Base-by-base conservation (phyloP, 2,888 invertebrate species). In the Congeria kusceri region DNA sequence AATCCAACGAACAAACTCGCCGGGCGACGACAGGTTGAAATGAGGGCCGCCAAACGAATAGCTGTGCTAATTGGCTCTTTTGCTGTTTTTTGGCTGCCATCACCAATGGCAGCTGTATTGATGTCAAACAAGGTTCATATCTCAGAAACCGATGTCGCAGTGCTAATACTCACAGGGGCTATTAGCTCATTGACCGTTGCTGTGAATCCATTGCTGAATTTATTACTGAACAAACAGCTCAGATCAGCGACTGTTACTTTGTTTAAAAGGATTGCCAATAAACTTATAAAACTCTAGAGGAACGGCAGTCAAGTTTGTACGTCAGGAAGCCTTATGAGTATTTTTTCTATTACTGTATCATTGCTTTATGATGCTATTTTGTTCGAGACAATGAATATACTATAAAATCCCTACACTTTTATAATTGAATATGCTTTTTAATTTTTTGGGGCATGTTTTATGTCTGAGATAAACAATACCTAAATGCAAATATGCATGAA, bases 11-110 rank as follows among this genome's bases (percentile, higher is more conserved):
- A 89, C 73, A 85, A 74, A 59, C 80, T 86, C 32, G 83, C 82
- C n/a, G 91, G 91, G 0, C 80, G 85, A 62, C 75, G 91, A 13
- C 79, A 82, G 59, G 87, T 91, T 23, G 91, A 91, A 77, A 84
- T 86, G 57, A 79, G 85, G 39, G 88, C 90, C 0, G 90, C 91
- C 9, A 88, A 88, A 64, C 80, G 87, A 61, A 88, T 89, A 13
- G 87, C 85, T 7, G 80, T 79, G 57, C 46, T 85, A 46, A 80
- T 85, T 20, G 83, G 81, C 3, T 73, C 77, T 0, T 86, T 86
- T 56, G 70, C 75, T 28, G 58, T 77, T 23, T 67, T 83, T 11
- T 86, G 85, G 85, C 28, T 86, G 29, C 85, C 86, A 3, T 61
- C 78, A 25, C 86, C 86, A 13, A 49, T 85, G 11, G 56, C 66